These are phyloP conservation scores for Sylvilagus floridanus DNA, from an alignment of 2,797 vertebrate genomes.

Conservation along the genomic window DNA sequence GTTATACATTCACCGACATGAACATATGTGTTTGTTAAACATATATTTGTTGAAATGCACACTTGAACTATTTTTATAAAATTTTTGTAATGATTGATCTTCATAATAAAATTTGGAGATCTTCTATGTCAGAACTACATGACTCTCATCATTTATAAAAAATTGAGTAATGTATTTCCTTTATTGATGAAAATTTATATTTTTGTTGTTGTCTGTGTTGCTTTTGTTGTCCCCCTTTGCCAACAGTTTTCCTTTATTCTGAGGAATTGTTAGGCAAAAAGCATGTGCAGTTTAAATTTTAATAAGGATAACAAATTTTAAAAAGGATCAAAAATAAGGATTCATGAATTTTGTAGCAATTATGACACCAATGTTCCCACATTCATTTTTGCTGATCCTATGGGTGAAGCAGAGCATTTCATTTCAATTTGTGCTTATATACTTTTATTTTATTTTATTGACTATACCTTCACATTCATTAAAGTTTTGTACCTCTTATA, in stretches of 20 bases:
- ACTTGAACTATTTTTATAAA: neutral
- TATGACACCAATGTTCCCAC: neutral
- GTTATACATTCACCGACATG: neutral
- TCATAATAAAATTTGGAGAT: neutral
- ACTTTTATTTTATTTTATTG: neutral
- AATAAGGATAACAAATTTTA: neutral
- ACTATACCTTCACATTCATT: neutral
- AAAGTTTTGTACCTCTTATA: neutral
- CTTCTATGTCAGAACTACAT: neutral
- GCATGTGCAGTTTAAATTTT: conserved; percentile 4
- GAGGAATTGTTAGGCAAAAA: neutral
- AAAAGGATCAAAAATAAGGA: too few species aligned
- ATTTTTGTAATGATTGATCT: neutral
- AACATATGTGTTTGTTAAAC: neutral
- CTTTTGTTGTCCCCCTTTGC: neutral
- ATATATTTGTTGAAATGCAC: neutral
- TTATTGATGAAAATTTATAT: neutral
- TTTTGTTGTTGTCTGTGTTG: neutral
- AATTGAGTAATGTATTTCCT: neutral
- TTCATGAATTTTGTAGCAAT: neutral
- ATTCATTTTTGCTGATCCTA: conserved; percentile 34
- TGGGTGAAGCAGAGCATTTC: conserved; percentile 50
- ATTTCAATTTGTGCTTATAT: neutral
- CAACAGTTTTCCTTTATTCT: neutral
- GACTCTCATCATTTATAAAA: neutral